These are phyloP conservation scores for Toxonevra muliebris DNA, from an alignment of 2,888 invertebrate species.

Conservation along the genomic window DNA sequence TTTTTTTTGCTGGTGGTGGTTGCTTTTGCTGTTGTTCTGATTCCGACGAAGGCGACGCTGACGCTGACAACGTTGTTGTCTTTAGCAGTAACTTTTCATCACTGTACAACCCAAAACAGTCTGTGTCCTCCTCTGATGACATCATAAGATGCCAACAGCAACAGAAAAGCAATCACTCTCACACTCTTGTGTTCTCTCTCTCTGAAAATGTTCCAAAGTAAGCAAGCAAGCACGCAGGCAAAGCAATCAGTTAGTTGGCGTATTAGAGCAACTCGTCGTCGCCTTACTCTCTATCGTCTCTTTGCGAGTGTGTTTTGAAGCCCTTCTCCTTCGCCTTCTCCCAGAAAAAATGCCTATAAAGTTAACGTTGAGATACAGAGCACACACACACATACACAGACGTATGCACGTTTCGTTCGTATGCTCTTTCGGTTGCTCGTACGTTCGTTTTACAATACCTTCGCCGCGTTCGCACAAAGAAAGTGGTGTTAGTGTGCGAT, in stretches of 20 bases:
- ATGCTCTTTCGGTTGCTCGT: neutral
- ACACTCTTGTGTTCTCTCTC: neutral
- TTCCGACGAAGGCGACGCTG: conserved; percentile 38
- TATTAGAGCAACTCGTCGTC: no score
- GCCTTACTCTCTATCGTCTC: neutral
- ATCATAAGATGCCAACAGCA: conserved; percentile 83
- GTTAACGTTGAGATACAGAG: neutral
- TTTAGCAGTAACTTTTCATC: conserved; percentile 89
- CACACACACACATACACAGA: neutral
- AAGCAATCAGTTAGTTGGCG: no score
- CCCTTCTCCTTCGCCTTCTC: neutral
- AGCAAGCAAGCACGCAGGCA: no score
- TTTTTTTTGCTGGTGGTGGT: conserved; percentile 34
- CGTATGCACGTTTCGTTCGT: neutral
- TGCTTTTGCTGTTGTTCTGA: conserved; percentile 18
- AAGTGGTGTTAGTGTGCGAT: conserved; percentile 21
- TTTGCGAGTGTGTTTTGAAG: neutral
- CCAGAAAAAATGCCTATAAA: neutral
- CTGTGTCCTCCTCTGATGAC: conserved; percentile 97
- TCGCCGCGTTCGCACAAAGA: conserved; percentile 4
- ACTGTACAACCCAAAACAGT: conserved; percentile 91
- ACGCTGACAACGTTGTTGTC: conserved; percentile 67
- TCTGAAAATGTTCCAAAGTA: neutral
- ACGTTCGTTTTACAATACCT: neutral
- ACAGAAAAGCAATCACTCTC: conserved; percentile 46